phyloP scores from a whole-genome alignment of 1,140 invertebrate genomes.

The Cyclargus thomasi region DNA sequence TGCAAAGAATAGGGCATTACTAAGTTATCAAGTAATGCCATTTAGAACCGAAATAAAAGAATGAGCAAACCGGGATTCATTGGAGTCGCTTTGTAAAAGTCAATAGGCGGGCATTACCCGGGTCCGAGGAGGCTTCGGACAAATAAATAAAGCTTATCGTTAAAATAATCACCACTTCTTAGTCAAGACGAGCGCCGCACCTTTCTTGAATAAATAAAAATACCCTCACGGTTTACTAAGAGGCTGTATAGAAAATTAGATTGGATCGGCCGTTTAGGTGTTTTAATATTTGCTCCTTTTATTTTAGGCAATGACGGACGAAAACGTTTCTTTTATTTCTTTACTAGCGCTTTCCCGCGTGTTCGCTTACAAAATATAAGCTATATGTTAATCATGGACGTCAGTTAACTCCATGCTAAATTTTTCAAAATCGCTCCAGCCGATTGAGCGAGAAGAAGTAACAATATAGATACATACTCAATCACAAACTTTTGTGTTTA shows the following conservation, averaged over 20 bases:
- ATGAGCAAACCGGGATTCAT: not conserved
- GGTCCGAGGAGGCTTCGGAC: not conserved
- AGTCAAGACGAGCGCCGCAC: not conserved
- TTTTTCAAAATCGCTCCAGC: no score
- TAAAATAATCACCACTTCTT: not conserved
- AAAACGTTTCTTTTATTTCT: no score
- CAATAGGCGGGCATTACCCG: not conserved
- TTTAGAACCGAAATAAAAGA: not conserved
- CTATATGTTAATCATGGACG: no score
- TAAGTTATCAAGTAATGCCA: not conserved
- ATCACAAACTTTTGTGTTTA: no score
- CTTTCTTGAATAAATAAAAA: conserved; percentile 1
- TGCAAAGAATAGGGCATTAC: not conserved
- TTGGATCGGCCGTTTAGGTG: not conserved
- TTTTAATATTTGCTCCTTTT: not conserved
- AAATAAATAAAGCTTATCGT: conserved; percentile 3
- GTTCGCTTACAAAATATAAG: no score
- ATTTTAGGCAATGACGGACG: not conserved
- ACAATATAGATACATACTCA: no score
- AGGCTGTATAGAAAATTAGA: not conserved
- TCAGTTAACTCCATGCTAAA: no score
- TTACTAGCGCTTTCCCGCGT: no score
- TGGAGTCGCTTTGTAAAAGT: conserved; percentile 2
- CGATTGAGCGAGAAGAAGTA: no score
- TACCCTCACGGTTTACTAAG: not conserved